Conservation (phyloP, 1,140 invertebrate genomes). For the Bactericera cockerelli region DNA sequence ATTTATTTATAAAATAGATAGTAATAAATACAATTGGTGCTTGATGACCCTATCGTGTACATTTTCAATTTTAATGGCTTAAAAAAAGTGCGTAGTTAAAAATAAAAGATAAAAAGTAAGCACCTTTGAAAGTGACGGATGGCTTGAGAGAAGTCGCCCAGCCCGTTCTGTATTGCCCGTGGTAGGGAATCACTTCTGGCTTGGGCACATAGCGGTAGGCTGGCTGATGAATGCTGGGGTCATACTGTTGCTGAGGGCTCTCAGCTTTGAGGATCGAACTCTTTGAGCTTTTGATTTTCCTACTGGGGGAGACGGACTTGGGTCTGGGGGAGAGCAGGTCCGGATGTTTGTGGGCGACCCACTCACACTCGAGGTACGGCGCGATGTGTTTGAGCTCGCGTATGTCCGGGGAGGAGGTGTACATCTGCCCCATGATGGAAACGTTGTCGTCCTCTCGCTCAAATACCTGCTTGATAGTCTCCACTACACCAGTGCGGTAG, state of each 20-base stretch:
- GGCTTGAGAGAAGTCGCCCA: conserved; percentile 27
- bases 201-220: conserved; percentile 55
- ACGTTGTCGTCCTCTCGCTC: conserved; percentile 37
- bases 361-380: conserved; percentile 53
- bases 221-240: conserved; percentile 55
- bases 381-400: conserved; percentile 57
- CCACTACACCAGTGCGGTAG: neutral
- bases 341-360: conserved; percentile 59
- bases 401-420: conserved; percentile 61
- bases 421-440: conserved; percentile 49
- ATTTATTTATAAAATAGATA: too few species aligned
- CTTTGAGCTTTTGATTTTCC: conserved; percentile 26
- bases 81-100: too few species aligned
- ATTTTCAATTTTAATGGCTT: too few species aligned
- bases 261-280: conserved; percentile 47
- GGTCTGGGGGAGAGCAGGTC: conserved; percentile 18
- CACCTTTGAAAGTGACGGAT: conserved; percentile 63
- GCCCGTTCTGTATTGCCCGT: conserved; percentile 11
- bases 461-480: conserved; percentile 1
- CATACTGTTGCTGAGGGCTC: conserved; percentile 51
- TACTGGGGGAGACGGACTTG: conserved; percentile 30
- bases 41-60: too few species aligned
- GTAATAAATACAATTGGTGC: too few species aligned
- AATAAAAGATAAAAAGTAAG: conserved; percentile 27
- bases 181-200: conserved; percentile 20